These are phyloP conservation scores for Acheta domesticus DNA, from an alignment of 2,888 invertebrate species.

Conservation along the genomic window DNA sequence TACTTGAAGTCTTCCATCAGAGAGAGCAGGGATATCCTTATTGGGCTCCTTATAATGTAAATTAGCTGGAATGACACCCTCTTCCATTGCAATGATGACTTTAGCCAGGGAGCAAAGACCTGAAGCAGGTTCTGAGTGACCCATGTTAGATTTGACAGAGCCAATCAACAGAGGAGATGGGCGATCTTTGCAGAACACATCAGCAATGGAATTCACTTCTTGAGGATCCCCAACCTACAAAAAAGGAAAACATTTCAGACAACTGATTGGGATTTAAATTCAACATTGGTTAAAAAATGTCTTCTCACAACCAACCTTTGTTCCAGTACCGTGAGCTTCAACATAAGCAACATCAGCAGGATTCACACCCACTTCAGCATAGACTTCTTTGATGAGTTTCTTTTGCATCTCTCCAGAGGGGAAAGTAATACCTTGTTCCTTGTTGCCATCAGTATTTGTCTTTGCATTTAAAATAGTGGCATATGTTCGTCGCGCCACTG, in stretches of 20 bases:
- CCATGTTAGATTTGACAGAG: slow-evolving; percentile 98
- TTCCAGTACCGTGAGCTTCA: slow-evolving; percentile 98
- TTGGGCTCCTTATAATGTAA: slow-evolving; percentile 86
- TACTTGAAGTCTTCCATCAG: slow-evolving; percentile 82
- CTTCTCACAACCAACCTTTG: slow-evolving; percentile 58
- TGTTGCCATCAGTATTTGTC: slow-evolving; percentile 89
- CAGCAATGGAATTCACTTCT: slow-evolving; percentile 91
- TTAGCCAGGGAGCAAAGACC: slow-evolving; percentile 90
- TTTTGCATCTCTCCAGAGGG: slow-evolving; percentile 80
- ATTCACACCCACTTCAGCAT: slow-evolving; percentile 74
- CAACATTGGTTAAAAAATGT: no score
- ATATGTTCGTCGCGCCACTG: slow-evolving; percentile 74
- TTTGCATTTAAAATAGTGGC: slow-evolving; percentile 83
- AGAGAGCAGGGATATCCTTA: slow-evolving; percentile 83
- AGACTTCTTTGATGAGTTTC: slow-evolving; percentile 78
- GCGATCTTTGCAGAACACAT: slow-evolving; percentile 82
- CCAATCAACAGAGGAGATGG: slow-evolving; percentile 81
- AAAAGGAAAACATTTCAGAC: neutral
- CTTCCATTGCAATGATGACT: slow-evolving; percentile 88
- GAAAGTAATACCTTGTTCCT: slow-evolving; percentile 85
- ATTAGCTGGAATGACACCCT: slow-evolving; percentile 83
- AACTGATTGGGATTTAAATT: neutral
- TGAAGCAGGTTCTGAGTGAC: slow-evolving; percentile 92
- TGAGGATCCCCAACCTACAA: slow-evolving; percentile 90
- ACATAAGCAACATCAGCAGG: slow-evolving; percentile 85